Evolutionary conservation across 2,797 vertebrate species (phyloP), one percentile per base, ranked within the genome.

Genomic region (Oreochromis mossambicus): DNA sequence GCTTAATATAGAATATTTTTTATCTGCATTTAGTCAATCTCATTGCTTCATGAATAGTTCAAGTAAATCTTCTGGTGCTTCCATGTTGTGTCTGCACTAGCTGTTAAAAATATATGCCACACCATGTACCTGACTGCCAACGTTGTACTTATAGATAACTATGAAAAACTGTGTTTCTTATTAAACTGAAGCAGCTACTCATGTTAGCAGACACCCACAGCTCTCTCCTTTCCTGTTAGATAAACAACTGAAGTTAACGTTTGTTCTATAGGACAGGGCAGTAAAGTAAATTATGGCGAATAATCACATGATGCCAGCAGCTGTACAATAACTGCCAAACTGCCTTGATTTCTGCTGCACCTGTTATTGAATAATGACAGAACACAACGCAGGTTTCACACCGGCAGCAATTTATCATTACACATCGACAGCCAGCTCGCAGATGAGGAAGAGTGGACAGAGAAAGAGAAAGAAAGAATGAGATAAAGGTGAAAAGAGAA

Each of bases 321-420:
- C 83, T 29, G 89, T 24, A 90, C 89, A 92, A 93, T 91, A 92
- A 90, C 90, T 92, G 91, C 86, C 91, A 90, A 82, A 32, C 84
- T 10, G 89, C 78, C 84, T 87, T 87, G 86, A 91, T 92, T 95
- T 92, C 85, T 92, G 84, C 91, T 68, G 83, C 83, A 91, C 82
- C 79, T 87, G 90, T 93, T 93, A 88, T 88, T 94, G 93, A 96
- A 94, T 93, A 92, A 95, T 91, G 91, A 95, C 91, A 86, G 86
- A 93, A 93, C 83, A 87, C 94, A 94, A 92, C 50, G 85, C 92
- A 87, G 84, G 91, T 92, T 94, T 92, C 89, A 83, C 84, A 90
- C 83, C 12, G 81, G 88, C 84, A 82, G 54, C 80, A 82, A 94
- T 96, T 94, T 86, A 93, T 95, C 94, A 96, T 92, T 80, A 75